A percentile compares a stretch with the other conserved stretches of the same genome.
Conservation (phyloP, 2,113 vertebrate genomes). For the Xiphophorus hellerii region DNA sequence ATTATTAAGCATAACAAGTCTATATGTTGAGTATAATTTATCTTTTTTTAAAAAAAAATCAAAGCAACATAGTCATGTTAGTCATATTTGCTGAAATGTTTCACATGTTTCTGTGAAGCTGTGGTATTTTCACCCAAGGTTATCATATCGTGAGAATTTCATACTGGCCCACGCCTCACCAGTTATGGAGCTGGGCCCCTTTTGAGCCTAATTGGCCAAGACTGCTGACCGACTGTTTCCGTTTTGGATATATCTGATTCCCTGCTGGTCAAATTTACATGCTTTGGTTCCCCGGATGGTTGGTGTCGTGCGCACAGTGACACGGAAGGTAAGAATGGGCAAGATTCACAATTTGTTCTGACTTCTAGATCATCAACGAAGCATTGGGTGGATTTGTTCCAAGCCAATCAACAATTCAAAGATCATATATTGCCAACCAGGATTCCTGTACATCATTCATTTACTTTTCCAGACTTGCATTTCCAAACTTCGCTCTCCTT, state of each 20-base stretch:
- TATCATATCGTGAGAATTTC: neutral
- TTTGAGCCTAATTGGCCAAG: neutral
- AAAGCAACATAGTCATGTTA: neutral
- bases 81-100: neutral
- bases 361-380: neutral
- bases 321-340: neutral
- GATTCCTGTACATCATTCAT: neutral
- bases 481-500: neutral
- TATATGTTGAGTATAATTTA: neutral
- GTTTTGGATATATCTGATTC: neutral
- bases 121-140: neutral
- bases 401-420: neutral
- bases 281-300: neutral
- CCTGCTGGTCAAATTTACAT: neutral
- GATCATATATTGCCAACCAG: neutral
- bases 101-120: too few species aligned
- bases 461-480: too few species aligned
- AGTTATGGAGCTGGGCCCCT: neutral
- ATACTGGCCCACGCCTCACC: neutral
- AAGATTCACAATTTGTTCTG: neutral
- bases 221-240: neutral
- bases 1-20: too few species aligned
- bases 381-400: neutral
- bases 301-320: neutral
- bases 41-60: neutral